Evolutionary conservation across 2,797 vertebrate species (phyloP).

Genomic region (Fringilla coelebs): DNA sequence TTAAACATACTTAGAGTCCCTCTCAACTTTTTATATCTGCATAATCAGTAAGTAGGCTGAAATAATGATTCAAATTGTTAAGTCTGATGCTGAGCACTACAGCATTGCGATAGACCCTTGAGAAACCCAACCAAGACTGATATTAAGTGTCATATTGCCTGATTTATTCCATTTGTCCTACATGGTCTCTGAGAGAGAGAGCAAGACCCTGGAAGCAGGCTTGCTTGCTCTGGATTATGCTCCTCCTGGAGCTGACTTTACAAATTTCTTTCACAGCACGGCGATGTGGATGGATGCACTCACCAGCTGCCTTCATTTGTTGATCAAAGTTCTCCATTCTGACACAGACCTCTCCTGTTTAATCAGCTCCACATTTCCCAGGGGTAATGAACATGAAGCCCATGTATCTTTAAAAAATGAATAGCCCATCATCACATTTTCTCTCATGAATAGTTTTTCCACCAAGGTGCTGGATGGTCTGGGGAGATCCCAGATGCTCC

Average conservation of each 20-base stretch:
- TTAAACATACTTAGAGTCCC: neutral
- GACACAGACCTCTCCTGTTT: neutral
- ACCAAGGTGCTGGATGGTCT: neutral
- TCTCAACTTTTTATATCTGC: neutral
- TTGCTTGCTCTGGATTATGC: neutral
- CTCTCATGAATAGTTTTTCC: neutral
- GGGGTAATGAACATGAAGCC: neutral
- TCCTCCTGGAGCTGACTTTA: neutral
- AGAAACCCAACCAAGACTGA: neutral
- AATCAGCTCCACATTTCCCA: neutral
- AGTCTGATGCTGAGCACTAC: neutral
- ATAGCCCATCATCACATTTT: neutral
- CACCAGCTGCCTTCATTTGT: conserved; percentile 2
- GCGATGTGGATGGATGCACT: neutral
- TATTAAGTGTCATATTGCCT: neutral
- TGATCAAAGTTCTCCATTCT: conserved; percentile 9
- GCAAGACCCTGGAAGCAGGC: neutral
- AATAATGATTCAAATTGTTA: neutral
- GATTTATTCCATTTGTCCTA: neutral
- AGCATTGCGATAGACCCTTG: neutral
- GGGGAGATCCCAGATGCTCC: neutral
- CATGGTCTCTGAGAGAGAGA: neutral
- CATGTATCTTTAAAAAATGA: neutral
- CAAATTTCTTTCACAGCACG: neutral
- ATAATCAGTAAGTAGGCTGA: neutral